phyloP scores from a whole-genome alignment of 2,797 vertebrate genomes.

The Ceryle rudis region DNA sequence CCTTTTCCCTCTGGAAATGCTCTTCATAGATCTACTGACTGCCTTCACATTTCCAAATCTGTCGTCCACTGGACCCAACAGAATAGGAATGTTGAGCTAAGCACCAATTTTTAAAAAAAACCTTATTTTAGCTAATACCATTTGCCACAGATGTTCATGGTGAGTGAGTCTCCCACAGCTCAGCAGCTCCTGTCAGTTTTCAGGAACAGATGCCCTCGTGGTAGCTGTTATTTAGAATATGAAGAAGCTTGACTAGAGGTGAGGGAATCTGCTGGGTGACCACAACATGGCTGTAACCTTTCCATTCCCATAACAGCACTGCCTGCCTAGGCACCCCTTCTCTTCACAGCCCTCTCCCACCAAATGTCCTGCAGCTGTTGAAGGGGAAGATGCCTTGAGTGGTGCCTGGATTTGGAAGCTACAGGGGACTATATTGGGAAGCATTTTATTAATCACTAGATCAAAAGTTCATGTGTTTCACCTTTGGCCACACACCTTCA shows the following conservation, averaged over 20 bases:
- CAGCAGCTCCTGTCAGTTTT: background rate
- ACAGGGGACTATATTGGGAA: background rate
- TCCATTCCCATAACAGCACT: background rate
- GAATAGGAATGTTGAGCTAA: background rate
- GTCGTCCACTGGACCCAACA: background rate
- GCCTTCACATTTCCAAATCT: background rate
- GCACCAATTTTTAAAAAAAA: background rate
- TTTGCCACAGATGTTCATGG: rapidly evolving
- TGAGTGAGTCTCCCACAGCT: background rate
- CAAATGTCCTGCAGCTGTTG: rapidly evolving
- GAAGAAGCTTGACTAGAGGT: background rate
- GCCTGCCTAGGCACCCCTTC: background rate
- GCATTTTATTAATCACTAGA: background rate
- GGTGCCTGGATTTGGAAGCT: background rate
- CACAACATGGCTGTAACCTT: background rate
- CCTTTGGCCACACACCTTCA: rapidly evolving
- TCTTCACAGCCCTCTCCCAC: background rate
- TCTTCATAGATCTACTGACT: background rate
- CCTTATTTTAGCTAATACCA: background rate
- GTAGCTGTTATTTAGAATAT: background rate
- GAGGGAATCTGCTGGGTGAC: background rate
- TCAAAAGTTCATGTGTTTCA: background rate
- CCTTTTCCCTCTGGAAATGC: background rate
- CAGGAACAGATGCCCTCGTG: background rate
- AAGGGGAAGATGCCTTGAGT: rapidly evolving